Conservation (phyloP, 1,140 invertebrate genomes). For the Drosophila orena region DNA sequence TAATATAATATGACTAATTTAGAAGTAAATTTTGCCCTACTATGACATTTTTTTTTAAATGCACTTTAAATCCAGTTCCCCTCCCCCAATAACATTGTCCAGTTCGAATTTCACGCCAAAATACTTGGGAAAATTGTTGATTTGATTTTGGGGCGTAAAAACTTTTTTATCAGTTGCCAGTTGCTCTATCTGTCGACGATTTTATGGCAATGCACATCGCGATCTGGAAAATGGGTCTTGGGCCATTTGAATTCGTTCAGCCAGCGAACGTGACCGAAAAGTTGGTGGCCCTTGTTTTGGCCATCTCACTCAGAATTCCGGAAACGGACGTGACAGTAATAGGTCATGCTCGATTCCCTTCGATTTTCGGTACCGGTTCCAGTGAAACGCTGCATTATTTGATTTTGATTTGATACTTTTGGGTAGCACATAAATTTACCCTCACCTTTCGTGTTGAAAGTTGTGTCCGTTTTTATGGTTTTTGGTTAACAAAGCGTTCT, state of each 20-base stretch:
- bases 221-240: slow-evolving; percentile 16
- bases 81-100: slow-evolving; percentile 19
- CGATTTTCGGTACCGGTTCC: slow-evolving; percentile 17
- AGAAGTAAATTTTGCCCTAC: no score
- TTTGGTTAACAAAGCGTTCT: slow-evolving; percentile 33
- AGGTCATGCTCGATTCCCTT: slow-evolving; percentile 68
- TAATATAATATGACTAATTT: no score
- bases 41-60: neutral
- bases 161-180: slow-evolving; percentile 74
- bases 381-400: slow-evolving; percentile 65
- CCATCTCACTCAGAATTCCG: slow-evolving; percentile 18
- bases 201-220: slow-evolving; percentile 29
- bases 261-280: slow-evolving; percentile 75
- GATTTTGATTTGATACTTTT: slow-evolving; percentile 77
- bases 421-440: slow-evolving; percentile 55
- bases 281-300: slow-evolving; percentile 62
- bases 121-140: slow-evolving; percentile 73
- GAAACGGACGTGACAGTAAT: slow-evolving; percentile 74
- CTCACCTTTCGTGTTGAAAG: slow-evolving; percentile 32
- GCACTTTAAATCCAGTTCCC: slow-evolving; percentile 30
- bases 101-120: slow-evolving; percentile 55
- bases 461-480: slow-evolving; percentile 52
- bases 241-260: slow-evolving; percentile 45
- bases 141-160: slow-evolving; percentile 74
- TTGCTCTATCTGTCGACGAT: slow-evolving; percentile 29